Evolutionary conservation across 1,140 invertebrate genomes (phyloP).

Genomic region (Odontomachus brunneus): DNA sequence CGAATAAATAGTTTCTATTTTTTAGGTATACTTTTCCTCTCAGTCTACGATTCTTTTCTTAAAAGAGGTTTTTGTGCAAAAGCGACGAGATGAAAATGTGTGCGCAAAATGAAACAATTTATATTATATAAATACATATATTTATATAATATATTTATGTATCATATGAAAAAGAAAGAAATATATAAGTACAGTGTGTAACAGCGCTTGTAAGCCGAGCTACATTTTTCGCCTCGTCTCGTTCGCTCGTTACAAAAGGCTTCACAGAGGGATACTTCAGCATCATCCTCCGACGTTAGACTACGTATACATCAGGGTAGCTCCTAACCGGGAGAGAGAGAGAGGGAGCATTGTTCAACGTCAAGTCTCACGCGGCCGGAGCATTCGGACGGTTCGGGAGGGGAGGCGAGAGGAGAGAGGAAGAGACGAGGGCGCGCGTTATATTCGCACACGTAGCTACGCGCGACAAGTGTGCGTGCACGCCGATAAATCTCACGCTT

Average conservation of each 20-base stretch:
- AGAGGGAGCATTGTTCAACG: conserved; percentile 63
- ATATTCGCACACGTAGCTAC: conserved; percentile 6
- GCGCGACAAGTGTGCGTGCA: not conserved
- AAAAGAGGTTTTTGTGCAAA: not conserved
- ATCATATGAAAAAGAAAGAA: no score
- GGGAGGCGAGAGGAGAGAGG: conserved; percentile 8
- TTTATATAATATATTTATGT: no score
- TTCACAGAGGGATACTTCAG: conserved; percentile 53
- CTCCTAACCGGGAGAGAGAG: conserved; percentile 48
- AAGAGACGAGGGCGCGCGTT: conserved; percentile 29
- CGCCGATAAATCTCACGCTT: conserved; percentile 64
- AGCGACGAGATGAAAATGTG: not conserved
- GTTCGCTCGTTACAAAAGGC: conserved; percentile 34
- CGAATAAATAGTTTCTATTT: no score
- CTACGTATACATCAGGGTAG: conserved; percentile 57
- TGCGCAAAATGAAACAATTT: not conserved
- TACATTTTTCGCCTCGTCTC: conserved; percentile 1
- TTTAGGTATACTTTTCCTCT: no score
- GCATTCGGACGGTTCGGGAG: not conserved
- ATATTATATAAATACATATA: no score
- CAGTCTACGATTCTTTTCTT: no score
- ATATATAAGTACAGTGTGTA: not conserved
- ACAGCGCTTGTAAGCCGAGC: not conserved
- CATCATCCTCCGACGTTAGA: conserved; percentile 53
- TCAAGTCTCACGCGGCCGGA: conserved; percentile 32